Base-by-base conservation (phyloP, 2,888 invertebrate genomes). In the Eupithecia subfuscata region DNA sequence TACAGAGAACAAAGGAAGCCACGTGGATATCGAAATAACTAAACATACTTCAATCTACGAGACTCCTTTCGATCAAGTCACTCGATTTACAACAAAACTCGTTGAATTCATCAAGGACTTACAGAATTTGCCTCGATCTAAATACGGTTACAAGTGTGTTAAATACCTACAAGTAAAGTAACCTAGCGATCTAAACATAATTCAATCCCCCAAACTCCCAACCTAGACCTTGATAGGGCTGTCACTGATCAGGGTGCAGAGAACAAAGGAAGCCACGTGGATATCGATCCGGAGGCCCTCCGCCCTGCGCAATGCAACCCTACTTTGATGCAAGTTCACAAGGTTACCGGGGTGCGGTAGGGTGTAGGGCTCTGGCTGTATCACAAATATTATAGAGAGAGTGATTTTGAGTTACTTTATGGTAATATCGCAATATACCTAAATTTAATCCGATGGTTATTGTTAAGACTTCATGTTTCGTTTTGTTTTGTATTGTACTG, bases 261-360 rank as follows among this genome's bases (percentile, higher is more conserved):
- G 79, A 78, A 79, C 79, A 80, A 81, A 79, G 80, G 78, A 60
- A 25, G 60, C 74, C 81, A 82, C 82, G 82, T 81, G 80, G 60
- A 52, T 82, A 82, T 82, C 80, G 82, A 82, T 79, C 82, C 70
- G 73, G 76, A 76, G 60, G 78, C 81, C 81, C 82, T 78, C 72
- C 72, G 80, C 76, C 74, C 75, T 75, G 75, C 75, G 75, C 75
- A 72, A n/a, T 72, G 70, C 64, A 64, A 65, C 71, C 71, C 71
- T 71, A 65, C 30, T 40, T 22, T 34, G 25, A 34, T 70, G 69
- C 69, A 70, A 67, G 67, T 67, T 67, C 40, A 67, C 67, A 67
- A 67, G 67, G 67, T 67, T 67, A 67, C 67, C 18, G 67, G n/a
- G n/a, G 67, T n/a, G 67, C 67, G 67, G 67, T n/a, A 40, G 34